Base-by-base conservation (phyloP, 2,113 vertebrate genomes). In the Craseonycteris thonglongyai region DNA sequence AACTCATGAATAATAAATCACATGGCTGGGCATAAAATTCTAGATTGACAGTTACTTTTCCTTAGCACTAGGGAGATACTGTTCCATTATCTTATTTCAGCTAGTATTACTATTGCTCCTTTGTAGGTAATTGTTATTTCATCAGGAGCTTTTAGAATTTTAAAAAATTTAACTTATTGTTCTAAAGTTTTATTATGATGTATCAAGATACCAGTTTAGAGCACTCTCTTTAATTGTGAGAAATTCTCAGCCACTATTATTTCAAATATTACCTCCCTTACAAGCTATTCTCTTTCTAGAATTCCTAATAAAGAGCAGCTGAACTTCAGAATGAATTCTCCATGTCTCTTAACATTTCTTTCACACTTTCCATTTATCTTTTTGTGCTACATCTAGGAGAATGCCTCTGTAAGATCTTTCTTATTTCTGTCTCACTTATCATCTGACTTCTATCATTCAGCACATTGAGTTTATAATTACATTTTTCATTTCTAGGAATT, bases 401-500 rank as follows among this genome's bases (percentile, higher is more conserved):
- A 76, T 38, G 45, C 28, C 58, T 84, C 58, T 28, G 74, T 59
- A 79, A 92, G 51, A n/a, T 59, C n/a, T 69, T 56, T 54, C 51
- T 47, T 30, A 35, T 93, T 75, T 82, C 24, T 49, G 45, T 61
- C 65, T 65, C 59, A 47, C 10, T 65, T 28, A 83, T 66, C 14
- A 51, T 28, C 61, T 59, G 40, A 51, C 15, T 54, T 84, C 38
- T 28, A 69, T 47, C 28, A 81, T 51, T 66, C 4, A 71, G 22
- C 18, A 24, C 40, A 69, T 3, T 38, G 24, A 92, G n/a, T 59
- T 79, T 19, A 35, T 59, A 91, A 84, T 65, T 38, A 30, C 13
- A 24, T 51, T 71, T 92, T 90, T 85, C 68, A 89, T 89, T 93
- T 78, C 68, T 78, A 82, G 38, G 49, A 86, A 76, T 75, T 93